A percentile compares a stretch with the other conserved stretches of the same genome.
These are phyloP conservation scores for Chiridota heheva DNA, from an alignment of 35 echinoderm and acorn worm species.

Conservation along the genomic window DNA sequence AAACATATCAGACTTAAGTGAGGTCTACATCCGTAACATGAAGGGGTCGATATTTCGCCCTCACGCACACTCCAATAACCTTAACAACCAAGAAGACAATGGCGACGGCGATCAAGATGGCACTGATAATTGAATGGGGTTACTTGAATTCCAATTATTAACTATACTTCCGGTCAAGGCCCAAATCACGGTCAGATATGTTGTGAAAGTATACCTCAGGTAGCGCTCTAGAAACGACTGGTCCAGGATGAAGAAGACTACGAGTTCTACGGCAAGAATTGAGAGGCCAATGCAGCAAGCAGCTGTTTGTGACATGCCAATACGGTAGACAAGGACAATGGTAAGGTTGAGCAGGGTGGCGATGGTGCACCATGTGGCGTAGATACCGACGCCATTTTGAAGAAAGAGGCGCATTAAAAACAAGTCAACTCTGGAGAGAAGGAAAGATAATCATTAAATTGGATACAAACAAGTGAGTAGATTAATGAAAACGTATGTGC, in stretches of 20 bases:
- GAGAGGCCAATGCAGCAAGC: constrained; percentile 58
- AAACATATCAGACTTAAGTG: too few species aligned
- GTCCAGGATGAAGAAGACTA: constrained; percentile 71
- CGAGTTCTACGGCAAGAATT: constrained; percentile 45
- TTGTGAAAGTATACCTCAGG: constrained; percentile 76
- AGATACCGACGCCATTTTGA: constrained; percentile 79
- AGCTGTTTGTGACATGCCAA: constrained; percentile 9
- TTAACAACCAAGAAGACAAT: constrained; percentile 52
- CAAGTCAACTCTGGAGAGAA: constrained; percentile 49
- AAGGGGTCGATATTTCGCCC: constrained; percentile 12
- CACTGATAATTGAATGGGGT: constrained; percentile 53
- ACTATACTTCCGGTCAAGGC: constrained; percentile 62
- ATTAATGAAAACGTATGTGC: neutral
- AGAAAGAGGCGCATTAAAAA: constrained; percentile 57
- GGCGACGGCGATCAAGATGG: constrained; percentile 40
- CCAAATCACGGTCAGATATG: constrained; percentile 67
- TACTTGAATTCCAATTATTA: constrained; percentile 54
- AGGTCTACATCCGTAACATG: constrained; percentile 15
- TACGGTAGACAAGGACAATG: constrained; percentile 58
- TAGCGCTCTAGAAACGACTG: constrained; percentile 62
- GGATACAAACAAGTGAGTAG: neutral
- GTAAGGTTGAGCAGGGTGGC: constrained; percentile 81
- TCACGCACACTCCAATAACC: constrained; percentile 7
- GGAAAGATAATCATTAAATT: constrained; percentile 7
- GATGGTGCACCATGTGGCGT: constrained; percentile 78